phyloP scores from a whole-genome alignment of 2,888 invertebrate genomes.

The Vanessa cardui region DNA sequence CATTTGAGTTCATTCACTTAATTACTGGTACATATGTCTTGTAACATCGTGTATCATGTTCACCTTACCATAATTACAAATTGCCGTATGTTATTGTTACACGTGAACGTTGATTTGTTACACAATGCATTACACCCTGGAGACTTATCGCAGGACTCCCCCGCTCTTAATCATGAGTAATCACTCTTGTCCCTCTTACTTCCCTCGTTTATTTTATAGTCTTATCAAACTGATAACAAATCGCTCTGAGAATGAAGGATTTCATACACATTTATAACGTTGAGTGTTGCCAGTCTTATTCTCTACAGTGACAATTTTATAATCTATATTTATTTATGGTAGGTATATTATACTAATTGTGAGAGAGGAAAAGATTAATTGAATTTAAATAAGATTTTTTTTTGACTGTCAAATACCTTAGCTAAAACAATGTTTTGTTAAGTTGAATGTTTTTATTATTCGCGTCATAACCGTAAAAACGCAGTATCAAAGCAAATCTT shows the following conservation, averaged over 20 bases:
- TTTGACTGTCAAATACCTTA: neutral
- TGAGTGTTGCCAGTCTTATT: neutral
- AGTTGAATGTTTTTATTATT: slow-evolving; percentile 6
- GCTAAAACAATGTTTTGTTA: neutral
- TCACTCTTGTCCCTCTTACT: slow-evolving; percentile 25
- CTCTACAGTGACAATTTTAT: neutral
- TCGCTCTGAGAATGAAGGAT: slow-evolving; percentile 12
- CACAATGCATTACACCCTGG: slow-evolving; percentile 23
- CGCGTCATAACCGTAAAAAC: slow-evolving; percentile 15
- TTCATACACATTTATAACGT: slow-evolving; percentile 6
- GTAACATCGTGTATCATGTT: slow-evolving; percentile 7
- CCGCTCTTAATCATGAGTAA: slow-evolving; percentile 32
- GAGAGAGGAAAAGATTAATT: no score
- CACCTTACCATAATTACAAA: slow-evolving; percentile 6
- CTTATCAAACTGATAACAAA: slow-evolving; percentile 33
- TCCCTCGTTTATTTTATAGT: slow-evolving; percentile 31
- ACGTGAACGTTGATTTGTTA: slow-evolving; percentile 21
- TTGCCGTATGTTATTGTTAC: slow-evolving; percentile 14
- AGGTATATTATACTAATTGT: no score
- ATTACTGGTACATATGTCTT: neutral
- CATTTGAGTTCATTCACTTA: neutral
- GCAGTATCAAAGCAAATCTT: slow-evolving; percentile 14
- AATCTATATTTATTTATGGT: no score
- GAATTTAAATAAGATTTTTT: neutral
- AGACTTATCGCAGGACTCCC: slow-evolving; percentile 23